Percentiles rank a stretch among this genome's conserved stretches.
These are phyloP conservation scores for Lepidurus apus DNA, from an alignment of 1,140 invertebrate species.

Conservation along the genomic window DNA sequence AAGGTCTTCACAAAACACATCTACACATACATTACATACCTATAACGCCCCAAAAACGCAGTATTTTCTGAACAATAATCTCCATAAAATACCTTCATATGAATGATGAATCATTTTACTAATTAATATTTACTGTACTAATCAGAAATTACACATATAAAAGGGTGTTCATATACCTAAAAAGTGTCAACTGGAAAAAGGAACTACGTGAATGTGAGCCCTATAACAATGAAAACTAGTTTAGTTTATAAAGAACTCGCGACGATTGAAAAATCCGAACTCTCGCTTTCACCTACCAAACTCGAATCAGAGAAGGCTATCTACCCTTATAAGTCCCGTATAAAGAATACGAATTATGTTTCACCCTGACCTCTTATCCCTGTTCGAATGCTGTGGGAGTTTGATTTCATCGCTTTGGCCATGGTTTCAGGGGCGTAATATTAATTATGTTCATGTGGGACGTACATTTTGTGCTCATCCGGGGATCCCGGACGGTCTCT, in stretches of 20 bases:
- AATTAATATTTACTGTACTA: background rate
- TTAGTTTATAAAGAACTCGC: background rate
- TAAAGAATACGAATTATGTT: background rate
- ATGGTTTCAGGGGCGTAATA: conserved; percentile 2
- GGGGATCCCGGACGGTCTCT: background rate
- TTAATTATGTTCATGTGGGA: background rate
- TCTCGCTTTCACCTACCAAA: background rate
- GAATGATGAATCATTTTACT: background rate
- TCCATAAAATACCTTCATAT: background rate
- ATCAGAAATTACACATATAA: no score
- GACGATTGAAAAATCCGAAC: background rate
- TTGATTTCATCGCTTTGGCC: background rate
- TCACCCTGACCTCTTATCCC: background rate
- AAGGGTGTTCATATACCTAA: no score
- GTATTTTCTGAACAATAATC: no score
- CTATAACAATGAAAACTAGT: background rate
- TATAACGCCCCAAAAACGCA: background rate
- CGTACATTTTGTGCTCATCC: conserved; percentile 2
- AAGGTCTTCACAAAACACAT: background rate
- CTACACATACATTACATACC: background rate
- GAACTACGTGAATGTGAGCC: background rate
- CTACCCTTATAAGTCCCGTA: background rate
- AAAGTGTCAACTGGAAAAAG: no score
- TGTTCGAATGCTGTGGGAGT: background rate
- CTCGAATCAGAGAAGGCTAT: background rate